Evolutionary conservation across 2,888 invertebrate genomes (phyloP).

Genomic region (Malthinus seriepunctatus): DNA sequence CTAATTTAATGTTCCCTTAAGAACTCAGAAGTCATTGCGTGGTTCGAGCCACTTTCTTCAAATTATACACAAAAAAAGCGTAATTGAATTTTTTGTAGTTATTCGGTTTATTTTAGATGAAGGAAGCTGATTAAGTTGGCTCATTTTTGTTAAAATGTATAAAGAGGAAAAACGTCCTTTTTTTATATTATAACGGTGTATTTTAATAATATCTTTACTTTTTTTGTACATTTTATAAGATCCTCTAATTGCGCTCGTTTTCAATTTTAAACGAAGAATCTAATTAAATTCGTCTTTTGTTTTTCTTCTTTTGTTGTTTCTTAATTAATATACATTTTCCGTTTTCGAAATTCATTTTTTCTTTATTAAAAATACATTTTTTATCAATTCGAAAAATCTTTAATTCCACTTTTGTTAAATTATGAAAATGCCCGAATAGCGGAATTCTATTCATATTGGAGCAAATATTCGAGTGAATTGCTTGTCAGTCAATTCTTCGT

Average conservation of each 20-base stretch:
- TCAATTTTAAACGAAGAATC: conserved; percentile 14
- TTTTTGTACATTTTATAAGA: conserved; percentile 14
- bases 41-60: conserved; percentile 35
- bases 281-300: conserved; percentile 14
- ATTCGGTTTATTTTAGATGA: conserved; percentile 29
- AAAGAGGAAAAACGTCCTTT: conserved; percentile 17
- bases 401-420: conserved; percentile 6
- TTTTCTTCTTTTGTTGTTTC: conserved; percentile 11
- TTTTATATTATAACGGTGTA: conserved; percentile 12
- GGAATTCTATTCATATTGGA: conserved; percentile 2
- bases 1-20: conserved; percentile 47
- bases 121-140: conserved; percentile 23
- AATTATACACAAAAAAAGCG: conserved; percentile 38
- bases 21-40: conserved; percentile 34
- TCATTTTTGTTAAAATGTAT: conserved; percentile 17
- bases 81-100: conserved; percentile 44
- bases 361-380: neutral
- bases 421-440: neutral
- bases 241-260: conserved; percentile 18
- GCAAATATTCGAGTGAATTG: conserved; percentile 4
- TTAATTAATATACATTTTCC: conserved; percentile 15
- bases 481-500: conserved; percentile 6
- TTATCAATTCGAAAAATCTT: conserved; percentile 4
- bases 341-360: neutral
- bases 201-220: conserved; percentile 18